These are phyloP conservation scores for Labia minor DNA, from an alignment of 2,888 invertebrate species.

Conservation along the genomic window DNA sequence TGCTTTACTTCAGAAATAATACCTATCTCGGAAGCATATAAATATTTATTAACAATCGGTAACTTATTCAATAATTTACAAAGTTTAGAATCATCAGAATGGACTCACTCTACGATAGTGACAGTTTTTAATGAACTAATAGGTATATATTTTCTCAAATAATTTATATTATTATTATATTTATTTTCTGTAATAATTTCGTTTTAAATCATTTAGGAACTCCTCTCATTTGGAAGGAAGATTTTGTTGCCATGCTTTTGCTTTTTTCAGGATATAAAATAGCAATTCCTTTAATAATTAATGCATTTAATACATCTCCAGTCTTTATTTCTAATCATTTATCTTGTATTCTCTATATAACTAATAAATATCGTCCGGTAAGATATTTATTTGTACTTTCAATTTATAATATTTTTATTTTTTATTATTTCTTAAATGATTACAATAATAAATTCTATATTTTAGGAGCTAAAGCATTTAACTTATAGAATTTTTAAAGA, in stretches of 20 bases:
- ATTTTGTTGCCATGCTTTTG: not conserved
- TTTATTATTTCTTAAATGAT: not conserved
- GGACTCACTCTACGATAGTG: not conserved
- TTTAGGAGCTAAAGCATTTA: no score
- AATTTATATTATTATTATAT: not conserved
- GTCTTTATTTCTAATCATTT: not conserved
- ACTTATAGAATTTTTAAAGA: no score
- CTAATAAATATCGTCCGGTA: not conserved
- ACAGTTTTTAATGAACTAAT: not conserved
- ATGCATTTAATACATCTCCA: not conserved
- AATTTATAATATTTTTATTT: not conserved
- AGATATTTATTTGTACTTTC: not conserved
- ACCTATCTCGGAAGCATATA: not conserved
- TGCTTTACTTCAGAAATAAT: not conserved
- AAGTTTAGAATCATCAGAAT: not conserved
- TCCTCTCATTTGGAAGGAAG: not conserved
- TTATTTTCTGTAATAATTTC: no score
- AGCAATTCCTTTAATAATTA: not conserved
- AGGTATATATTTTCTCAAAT: not conserved
- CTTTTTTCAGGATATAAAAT: not conserved
- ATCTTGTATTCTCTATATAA: not conserved
- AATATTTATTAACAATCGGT: not conserved
- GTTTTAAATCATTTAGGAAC: not conserved
- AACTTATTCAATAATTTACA: not conserved
- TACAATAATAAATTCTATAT: not conserved